A percentile compares a stretch with the other conserved stretches of the same genome.
Evolutionary conservation across 2,113 vertebrate genomes (phyloP).

Genomic region (Ardeotis arabs): DNA sequence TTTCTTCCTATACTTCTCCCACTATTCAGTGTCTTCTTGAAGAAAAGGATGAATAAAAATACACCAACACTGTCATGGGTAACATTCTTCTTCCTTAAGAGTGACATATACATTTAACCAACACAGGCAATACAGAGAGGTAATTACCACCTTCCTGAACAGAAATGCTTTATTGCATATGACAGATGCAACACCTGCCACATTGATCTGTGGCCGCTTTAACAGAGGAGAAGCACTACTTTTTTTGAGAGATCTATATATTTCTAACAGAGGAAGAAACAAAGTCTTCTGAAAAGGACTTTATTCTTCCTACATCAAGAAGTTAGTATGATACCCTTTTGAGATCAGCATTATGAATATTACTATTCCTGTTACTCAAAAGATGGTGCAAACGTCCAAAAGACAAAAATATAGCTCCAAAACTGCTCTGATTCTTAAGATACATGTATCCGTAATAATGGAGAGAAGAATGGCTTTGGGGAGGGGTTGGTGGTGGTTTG

Average conservation of each 20-base stretch:
- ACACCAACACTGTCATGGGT: not conserved
- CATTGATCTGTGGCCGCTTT: not conserved
- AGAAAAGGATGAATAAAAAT: not conserved
- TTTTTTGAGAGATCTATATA: fast-evolving
- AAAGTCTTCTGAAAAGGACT: not conserved
- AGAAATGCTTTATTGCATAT: not conserved
- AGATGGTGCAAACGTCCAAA: not conserved
- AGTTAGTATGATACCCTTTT: not conserved
- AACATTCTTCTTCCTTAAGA: not conserved
- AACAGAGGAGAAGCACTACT: not conserved
- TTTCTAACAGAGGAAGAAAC: not conserved
- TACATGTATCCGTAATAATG: not conserved
- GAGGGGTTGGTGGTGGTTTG: not conserved
- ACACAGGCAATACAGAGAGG: not conserved
- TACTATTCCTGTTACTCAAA: not conserved
- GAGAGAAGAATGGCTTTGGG: not conserved
- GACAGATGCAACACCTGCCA: not conserved
- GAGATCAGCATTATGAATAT: not conserved
- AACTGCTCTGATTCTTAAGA: not conserved
- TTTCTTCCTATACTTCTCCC: not conserved
- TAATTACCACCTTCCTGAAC: not conserved
- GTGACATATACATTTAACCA: not conserved
- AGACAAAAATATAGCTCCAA: not conserved
- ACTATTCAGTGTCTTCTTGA: not conserved
- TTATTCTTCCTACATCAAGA: not conserved